A percentile compares a stretch with the other conserved stretches of the same genome.
phyloP scores from a whole-genome alignment of 2,797 vertebrate species.

The Cossypha niveicapilla region DNA sequence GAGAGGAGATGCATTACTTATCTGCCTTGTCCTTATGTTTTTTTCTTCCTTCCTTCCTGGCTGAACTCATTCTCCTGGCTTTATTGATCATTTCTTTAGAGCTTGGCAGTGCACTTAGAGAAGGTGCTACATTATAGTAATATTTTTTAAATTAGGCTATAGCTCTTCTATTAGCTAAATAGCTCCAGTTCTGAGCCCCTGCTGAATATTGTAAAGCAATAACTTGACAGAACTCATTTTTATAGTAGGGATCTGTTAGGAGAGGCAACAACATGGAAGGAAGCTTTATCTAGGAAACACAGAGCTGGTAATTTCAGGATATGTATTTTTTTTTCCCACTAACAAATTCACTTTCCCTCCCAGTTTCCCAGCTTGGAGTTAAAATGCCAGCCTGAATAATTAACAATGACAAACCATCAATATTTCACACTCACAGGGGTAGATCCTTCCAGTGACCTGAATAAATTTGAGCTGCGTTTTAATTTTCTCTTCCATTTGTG shows the following conservation, averaged over 20 bases:
- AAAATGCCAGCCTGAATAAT: slow-evolving; percentile 70
- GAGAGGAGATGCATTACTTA: neutral
- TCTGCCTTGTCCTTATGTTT: neutral
- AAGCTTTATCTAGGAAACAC: slow-evolving; percentile 23
- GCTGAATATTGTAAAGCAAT: neutral
- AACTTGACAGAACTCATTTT: neutral
- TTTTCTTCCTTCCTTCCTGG: neutral
- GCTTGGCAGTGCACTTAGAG: neutral
- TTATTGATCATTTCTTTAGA: neutral
- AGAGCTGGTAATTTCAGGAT: slow-evolving; percentile 9
- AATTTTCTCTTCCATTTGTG: slow-evolving; percentile 47
- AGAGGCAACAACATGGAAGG: neutral
- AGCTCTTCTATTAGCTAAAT: neutral
- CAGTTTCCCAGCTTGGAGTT: slow-evolving; percentile 23
- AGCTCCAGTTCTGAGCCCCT: neutral
- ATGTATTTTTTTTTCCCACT: neutral
- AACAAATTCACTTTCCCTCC: neutral
- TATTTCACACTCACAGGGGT: slow-evolving; percentile 65
- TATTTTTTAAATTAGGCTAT: neutral
- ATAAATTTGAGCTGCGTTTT: slow-evolving; percentile 17
- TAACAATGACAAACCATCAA: slow-evolving; percentile 70
- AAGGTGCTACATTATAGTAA: neutral
- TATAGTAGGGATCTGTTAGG: neutral
- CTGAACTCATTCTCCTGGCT: neutral
- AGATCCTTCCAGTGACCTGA: slow-evolving; percentile 46